Base-by-base conservation (phyloP, 35 echinoderm and acorn worm species). In the Amphiura filiformis region DNA sequence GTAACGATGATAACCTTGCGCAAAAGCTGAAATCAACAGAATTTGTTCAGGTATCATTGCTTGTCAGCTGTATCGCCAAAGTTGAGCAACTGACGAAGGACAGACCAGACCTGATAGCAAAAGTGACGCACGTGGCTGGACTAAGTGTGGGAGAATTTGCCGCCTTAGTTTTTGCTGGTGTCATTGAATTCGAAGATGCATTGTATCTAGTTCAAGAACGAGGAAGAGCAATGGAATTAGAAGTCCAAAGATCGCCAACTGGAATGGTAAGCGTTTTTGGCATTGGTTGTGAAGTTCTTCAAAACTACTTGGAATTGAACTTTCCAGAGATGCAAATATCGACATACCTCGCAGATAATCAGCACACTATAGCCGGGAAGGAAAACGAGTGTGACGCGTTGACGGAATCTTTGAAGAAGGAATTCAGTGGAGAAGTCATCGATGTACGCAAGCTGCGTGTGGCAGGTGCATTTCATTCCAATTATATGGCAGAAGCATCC, bases 261-360 rank as follows among this genome's bases (percentile, higher is more conserved):
- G 78, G 78, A 36, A 80, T 80, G 78, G 78, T 80, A 13, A 80
- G 78, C 35, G 78, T 80, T 4, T 36, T 80, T 80, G 78, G 78
- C 4, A 4, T 36, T 12, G 35, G 34, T 17, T 36, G 78, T 12
- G 61, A 70, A 70, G 15, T 30, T 1, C 61, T 70, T 70, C 11
- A 30, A 70, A 26, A 18, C 26, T 23, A 80, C 34, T n/a, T 80
- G 34, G 34, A 34, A n/a, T 4, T 32, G 11, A 11, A 34, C 78
- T 80, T 80, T 80, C 38, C 78, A 37, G 78, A n/a, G 31, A 80
- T 80, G 78, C 78, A n/a, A 12, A 80, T 80, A 80, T 80, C 78
- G 15, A 80, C 38, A 17, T 80, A 80, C 34, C 26, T 80, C 1
- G 78, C 78, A 4, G 78, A 70, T 23, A 70, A 70, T 70, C 61